Base-by-base conservation (phyloP, 2,888 invertebrate genomes). In the Ochropleura plecta region DNA sequence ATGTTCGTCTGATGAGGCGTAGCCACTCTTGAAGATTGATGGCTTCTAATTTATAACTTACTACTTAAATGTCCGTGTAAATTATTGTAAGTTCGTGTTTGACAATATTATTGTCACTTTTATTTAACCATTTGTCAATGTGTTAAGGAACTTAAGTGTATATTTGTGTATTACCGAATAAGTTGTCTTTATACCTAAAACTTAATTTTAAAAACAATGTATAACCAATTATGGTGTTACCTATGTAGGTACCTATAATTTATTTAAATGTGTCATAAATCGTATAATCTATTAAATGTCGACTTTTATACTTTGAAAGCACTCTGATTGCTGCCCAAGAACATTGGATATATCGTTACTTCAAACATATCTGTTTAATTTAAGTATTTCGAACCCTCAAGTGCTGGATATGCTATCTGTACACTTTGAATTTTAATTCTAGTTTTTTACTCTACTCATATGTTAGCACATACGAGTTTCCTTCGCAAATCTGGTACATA, bases 31-130 rank as follows among this genome's bases (percentile, higher is more conserved):
- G 70, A 81, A 74, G 72, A 77, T 73, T 78, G 80, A 77, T 77
- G 65, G 77, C 65, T 73, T 81, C 62, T 77, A 83, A 48, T 81
- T 73, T 67, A 74, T 78, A 79, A 67, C 40, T 59, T 16, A 40
- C 73, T 84, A 80, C 66, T 62, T 76, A 68, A 63, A 78, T 79
- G 48, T 78, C 87, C 85, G 79, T 86, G 81, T 88, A 83, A 80
- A 79, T 80, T 81, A 83, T 79, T 82, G 77, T 83, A 86, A 85
- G 83, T 86, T 89, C 86, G 89, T 92, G 88, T 91, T 88, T 86
- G 88, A 92, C 91, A 93, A 92, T 92, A 91, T 91, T 91, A 91
- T 91, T 89, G 87, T 89, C 83, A 83, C 73, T 80, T 87, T 87
- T 78, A 84, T 90, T 87, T 86, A 84, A 73, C 73, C 69, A 87